These are phyloP conservation scores for Macrosiphum euphorbiae DNA, from an alignment of 2,888 invertebrate genomes.

Conservation along the genomic window DNA sequence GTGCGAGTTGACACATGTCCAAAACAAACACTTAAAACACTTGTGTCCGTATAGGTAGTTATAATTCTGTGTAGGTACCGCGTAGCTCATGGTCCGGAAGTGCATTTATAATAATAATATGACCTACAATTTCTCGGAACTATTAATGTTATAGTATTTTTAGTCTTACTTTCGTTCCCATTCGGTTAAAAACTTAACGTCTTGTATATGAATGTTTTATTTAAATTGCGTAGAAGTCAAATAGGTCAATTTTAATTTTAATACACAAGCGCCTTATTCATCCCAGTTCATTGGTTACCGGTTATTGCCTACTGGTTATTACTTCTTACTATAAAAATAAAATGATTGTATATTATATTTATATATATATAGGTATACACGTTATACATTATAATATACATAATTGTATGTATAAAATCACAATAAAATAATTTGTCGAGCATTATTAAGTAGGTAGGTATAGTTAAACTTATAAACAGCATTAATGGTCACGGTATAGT, in stretches of 20 bases:
- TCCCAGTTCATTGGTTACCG: constrained; percentile 3
- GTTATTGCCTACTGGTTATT: background rate
- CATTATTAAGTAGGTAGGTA: too few species aligned
- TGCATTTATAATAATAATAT: background rate
- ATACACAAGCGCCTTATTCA: background rate
- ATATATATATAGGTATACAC: too few species aligned
- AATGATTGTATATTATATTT: background rate
- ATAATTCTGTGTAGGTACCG: background rate
- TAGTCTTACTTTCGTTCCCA: constrained; percentile 50
- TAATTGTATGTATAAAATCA: background rate
- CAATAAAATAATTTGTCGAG: background rate
- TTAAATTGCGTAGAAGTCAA: constrained; percentile 33
- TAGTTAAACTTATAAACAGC: background rate
- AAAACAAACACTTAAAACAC: constrained; percentile 36
- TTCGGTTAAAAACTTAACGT: constrained; percentile 23
- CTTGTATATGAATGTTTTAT: constrained; percentile 24
- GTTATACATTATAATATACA: background rate
- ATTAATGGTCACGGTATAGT: background rate
- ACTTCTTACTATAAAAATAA: background rate
- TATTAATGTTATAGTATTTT: background rate
- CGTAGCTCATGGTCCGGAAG: constrained; percentile 29
- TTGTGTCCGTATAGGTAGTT: background rate
- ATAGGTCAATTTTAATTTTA: constrained; percentile 41
- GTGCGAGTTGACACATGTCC: constrained; percentile 21
- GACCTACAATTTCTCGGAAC: constrained; percentile 53